Conservation (phyloP, 2,113 vertebrate species). For the Hippotragus niger region DNA sequence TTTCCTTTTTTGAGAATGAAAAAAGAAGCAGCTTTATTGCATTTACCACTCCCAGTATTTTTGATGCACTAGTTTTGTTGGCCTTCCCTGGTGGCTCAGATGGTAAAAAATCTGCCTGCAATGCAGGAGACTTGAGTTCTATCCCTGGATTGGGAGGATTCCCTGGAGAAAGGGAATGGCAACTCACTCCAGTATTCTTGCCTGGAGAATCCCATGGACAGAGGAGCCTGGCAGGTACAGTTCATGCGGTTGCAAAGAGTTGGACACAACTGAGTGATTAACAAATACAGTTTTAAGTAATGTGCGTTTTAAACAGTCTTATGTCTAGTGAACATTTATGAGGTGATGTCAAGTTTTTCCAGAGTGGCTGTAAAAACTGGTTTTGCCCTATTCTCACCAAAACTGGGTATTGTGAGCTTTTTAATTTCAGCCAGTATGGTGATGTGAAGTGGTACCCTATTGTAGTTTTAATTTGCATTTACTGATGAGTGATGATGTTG, state of each 20-base stretch:
- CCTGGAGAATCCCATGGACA: neutral
- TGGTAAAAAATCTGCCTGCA: neutral
- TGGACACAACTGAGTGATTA: neutral
- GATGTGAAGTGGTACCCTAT: neutral
- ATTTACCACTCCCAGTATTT: neutral
- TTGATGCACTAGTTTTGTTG: neutral
- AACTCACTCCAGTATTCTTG: neutral
- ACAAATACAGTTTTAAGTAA: neutral
- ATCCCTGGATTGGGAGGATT: neutral
- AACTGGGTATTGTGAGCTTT: neutral
- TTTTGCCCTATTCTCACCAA: neutral
- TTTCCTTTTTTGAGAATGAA: neutral
- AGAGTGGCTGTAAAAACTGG: neutral
- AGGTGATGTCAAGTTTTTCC: neutral
- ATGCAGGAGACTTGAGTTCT: neutral
- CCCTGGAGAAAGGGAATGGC: neutral
- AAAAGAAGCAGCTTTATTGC: neutral
- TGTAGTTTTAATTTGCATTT: constrained; percentile 16
- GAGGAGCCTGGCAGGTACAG: neutral
- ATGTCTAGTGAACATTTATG: neutral
- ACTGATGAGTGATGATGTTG: neutral
- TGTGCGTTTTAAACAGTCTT: neutral
- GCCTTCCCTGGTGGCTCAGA: neutral
- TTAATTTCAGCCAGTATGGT: neutral
- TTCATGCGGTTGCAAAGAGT: neutral